Base-by-base conservation (phyloP, 2,797 vertebrate genomes). In the Poecilia velifera region DNA sequence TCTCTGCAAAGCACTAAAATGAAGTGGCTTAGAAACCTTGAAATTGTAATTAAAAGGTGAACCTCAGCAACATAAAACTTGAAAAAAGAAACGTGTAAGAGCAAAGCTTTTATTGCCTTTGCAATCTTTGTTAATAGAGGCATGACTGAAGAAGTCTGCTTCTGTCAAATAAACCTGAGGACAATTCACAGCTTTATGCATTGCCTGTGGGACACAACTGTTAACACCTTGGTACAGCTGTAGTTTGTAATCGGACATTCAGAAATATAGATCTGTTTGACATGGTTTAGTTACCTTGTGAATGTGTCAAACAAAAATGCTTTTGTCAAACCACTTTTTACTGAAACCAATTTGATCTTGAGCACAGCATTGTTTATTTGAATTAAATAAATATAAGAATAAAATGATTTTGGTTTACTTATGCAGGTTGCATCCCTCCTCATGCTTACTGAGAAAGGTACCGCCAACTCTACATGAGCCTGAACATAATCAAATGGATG, bases 41-140 rank as follows among this genome's bases (percentile, higher is more conserved):
- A 90, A 83, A 87, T 89, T 88, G 83, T 89, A 91, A 93, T 94
- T 92, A 94, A 93, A 92, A 88, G 85, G 76, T 86, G 87, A 92
- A 87, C 79, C 71, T 84, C 82, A 76, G 49, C 68, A 70, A 84
- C 74, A 86, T 83, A 86, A 90, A 91, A 85, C 85, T 76, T 74
- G 73, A 9, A 72, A 79, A 85, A 76, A 25, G 5, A 86, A 78
- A 79, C 36, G 18, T 72, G 53, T 82, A 82, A 87, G 81, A 71
- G 53, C 70, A 87, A 88, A 92, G 85, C 82, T 87, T 90, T 84
- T 78, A 89, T 86, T 91, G 82, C 89, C 85, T 90, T 87, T 88
- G 68, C 55, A 74, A 79, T 89, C 49, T 73, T 78, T 13, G 9
- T 91, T 83, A 90, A 89, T 84, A 86, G 76, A 82, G 74, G 46